phyloP scores from a whole-genome alignment of 2,113 vertebrate species.

The Nibea albiflora region DNA sequence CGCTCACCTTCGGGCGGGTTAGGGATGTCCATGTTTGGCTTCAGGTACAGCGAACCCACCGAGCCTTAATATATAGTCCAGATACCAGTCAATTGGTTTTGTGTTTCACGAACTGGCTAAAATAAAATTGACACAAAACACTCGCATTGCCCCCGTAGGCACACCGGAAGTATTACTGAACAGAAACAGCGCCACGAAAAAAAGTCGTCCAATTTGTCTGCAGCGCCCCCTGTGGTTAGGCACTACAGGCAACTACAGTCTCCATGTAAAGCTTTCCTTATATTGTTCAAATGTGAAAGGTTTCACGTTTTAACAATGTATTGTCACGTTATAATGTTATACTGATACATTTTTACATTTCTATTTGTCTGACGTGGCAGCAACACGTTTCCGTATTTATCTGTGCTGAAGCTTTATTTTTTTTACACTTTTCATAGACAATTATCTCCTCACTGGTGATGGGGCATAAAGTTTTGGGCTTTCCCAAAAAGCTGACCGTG shows the following conservation, averaged over 20 bases:
- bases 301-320: too few relatives aligned
- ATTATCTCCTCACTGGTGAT: too few relatives aligned
- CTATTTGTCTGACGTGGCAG: too few relatives aligned
- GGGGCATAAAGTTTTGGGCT: too few relatives aligned
- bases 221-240: conserved; percentile 20
- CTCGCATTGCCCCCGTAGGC: not conserved
- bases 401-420: too few relatives aligned
- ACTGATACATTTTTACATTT: too few relatives aligned
- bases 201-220: rapidly evolving
- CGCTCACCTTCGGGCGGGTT: conserved; percentile 81
- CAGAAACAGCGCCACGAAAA: conserved; percentile 11
- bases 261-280: too few relatives aligned
- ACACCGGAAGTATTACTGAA: conserved; percentile 46
- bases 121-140: not conserved
- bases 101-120: not conserved
- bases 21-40: conserved; percentile 77
- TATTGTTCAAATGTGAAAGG: too few relatives aligned
- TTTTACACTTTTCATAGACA: too few relatives aligned
- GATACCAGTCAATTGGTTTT: not conserved
- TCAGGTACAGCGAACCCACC: not conserved
- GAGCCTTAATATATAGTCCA: not conserved
- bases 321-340: too few relatives aligned
- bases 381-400: too few relatives aligned
- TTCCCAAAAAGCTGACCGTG: too few relatives aligned
- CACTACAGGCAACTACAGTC: not conserved